Base-by-base conservation (phyloP, 1,140 invertebrate genomes). In the Bombus fervidus region DNA sequence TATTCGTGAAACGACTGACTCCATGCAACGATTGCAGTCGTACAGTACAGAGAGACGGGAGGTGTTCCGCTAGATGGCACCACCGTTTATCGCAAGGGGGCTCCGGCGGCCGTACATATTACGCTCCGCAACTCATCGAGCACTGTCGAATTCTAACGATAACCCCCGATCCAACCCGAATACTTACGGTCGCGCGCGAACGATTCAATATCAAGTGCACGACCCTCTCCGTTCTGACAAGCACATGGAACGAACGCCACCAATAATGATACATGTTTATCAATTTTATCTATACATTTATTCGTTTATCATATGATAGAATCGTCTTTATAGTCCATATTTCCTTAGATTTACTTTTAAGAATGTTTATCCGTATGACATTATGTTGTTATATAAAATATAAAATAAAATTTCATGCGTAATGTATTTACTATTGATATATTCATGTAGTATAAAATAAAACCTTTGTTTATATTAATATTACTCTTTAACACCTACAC, bases 1-100 rank as follows among this genome's bases (percentile, higher is more conserved):
- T 93, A 93, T 93, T 93, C 91, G 91, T 93, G 92, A 94, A 94
- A 94, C 93, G 92, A 95, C 94, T 94, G 94, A 94, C 90, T 93
- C 87, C 92, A 93, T 92, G 93, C 92, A 93, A 94, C 91, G 91
- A 93, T 92, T 93, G 91, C 91, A 89, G 87, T 79, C 88, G 91
- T 89, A 91, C 91, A 87, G 91, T 89, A 91, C 91, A 87, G 84
- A 83, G 59, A 88, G 76, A 88, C 82, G 85, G 87, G 69, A 91
- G 85, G 64, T 74, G 81, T 37, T 66, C 85, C 92, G 73, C 47
- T 85, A 94, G 92, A 90, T 92, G 92, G 90, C 93, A 79, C 39
- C 90, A 84, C 75, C 1, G 13, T 87, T 86, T 81, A 86, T 85
- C 86, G 73, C 72, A 43, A 82, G 72, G 90, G 91, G 90, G 91